Percentiles rank a stretch among this genome's conserved stretches.
These are phyloP conservation scores for Chionomys nivalis DNA, from an alignment of 2,113 vertebrate species.

Conservation along the genomic window DNA sequence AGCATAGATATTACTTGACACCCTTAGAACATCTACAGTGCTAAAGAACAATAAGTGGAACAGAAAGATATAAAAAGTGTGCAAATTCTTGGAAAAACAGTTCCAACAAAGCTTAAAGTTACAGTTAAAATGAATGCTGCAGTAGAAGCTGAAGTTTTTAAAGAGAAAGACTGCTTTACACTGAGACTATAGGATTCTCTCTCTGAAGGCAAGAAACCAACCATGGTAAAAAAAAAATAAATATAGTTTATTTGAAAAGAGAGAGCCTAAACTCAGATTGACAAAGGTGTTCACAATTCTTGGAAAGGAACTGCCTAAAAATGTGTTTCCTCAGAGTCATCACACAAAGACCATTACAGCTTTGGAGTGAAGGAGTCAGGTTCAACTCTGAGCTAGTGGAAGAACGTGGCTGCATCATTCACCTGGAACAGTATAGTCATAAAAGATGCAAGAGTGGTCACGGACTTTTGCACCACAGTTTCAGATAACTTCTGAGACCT, in stretches of 20 bases:
- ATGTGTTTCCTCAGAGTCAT: neutral
- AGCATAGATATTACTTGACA: neutral
- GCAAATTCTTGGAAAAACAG: neutral
- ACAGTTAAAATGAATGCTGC: neutral
- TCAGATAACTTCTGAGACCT: neutral
- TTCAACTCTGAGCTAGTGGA: neutral
- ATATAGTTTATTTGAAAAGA: neutral
- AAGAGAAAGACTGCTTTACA: neutral
- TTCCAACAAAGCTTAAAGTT: neutral
- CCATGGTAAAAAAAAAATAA: too few relatives aligned
- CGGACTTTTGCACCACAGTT: neutral
- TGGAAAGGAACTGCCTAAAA: neutral
- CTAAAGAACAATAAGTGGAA: neutral
- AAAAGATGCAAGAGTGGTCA: neutral
- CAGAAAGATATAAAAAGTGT: neutral
- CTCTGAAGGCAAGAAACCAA: neutral
- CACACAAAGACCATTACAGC: neutral
- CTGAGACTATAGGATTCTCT: neutral
- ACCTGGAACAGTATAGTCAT: neutral
- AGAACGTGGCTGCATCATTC: neutral
- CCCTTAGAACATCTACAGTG: neutral
- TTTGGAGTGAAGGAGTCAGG: neutral
- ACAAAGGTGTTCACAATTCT: neutral
- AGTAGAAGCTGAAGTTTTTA: neutral
- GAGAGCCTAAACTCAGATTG: neutral